Evolutionary conservation across 1,140 invertebrate genomes (phyloP), one percentile per base, ranked within the genome.

Genomic region (Gerris buenoi): DNA sequence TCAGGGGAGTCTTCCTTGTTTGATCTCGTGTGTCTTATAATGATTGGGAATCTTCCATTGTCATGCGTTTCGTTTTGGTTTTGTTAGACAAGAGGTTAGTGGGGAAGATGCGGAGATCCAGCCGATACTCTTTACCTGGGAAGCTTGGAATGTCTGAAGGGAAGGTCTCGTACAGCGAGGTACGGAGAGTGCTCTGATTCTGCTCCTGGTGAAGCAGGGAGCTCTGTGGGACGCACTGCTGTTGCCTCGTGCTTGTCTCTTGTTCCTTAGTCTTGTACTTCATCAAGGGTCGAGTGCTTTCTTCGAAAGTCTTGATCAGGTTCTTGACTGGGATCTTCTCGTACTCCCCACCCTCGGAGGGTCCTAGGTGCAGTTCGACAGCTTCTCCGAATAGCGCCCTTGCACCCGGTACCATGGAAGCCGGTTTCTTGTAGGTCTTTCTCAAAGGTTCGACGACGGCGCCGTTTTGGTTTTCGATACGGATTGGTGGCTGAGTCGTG

Each of bases 291-390:
- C 82, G 75, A 13, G 79, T 79, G 0, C 78, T 82, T 72, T 85
- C 80, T 70, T 85, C 83, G 70, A 86, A 87, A 65, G 80, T 82
- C 65, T 81, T 77, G 61, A 87, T 86, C 22, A 87, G 70, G 25
- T 81, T 81, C 70, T 81, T 85, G 0, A 87, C 84, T 5, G 85
- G 85, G 2, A 85, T 74, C 65, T 82, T 81, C 5, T 80, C 79
- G 69, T 85, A 84, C 78, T 59, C 74, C 76, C 14, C 78, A 73
- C 67, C 61, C 0, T 67, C 67, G 25, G 56, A 67, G 0, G 63
- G 65, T 65, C 23, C 60, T 27, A 46, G 64, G 28, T 62, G 66
- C 33, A 61, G 27, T 2, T 63, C 56, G 0, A 63, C 33, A 18
- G 61, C 67, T 27, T 29, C 62, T 28, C 67, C 65, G 59, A 70